Conservation (phyloP, 2,797 vertebrate species). For the Vespertilio murinus region DNA sequence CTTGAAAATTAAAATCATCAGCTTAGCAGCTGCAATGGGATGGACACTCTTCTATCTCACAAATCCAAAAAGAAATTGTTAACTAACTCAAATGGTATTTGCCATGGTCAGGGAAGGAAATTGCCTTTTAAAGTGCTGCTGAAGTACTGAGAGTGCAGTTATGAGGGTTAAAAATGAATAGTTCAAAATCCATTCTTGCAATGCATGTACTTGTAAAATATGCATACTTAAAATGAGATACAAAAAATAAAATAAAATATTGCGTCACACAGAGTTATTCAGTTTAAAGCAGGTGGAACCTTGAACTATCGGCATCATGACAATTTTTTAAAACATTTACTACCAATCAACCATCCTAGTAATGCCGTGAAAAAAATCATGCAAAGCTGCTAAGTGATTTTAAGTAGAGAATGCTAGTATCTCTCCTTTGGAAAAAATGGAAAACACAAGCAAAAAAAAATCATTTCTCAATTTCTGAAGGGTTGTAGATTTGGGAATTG, state of each 20-base stretch:
- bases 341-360: neutral
- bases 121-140: neutral
- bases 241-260: constrained; percentile 28
- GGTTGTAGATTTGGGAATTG: neutral
- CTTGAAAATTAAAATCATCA: constrained; percentile 44
- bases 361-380: neutral
- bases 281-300: neutral
- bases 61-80: neutral
- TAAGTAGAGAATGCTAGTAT: neutral
- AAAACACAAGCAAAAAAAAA: neutral
- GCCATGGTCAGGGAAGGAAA: neutral
- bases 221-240: constrained; percentile 34
- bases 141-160: neutral
- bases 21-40: neutral
- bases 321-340: neutral
- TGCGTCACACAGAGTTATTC: neutral
- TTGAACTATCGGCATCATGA: neutral
- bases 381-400: neutral
- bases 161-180: neutral
- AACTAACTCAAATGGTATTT: constrained; percentile 38
- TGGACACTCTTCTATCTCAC: neutral
- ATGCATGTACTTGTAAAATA: constrained; percentile 17
- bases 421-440: neutral
- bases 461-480: neutral
- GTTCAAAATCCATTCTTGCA: neutral